These are phyloP conservation scores for Hydriomena furcata DNA, from an alignment of 2,888 invertebrate genomes.

Conservation along the genomic window DNA sequence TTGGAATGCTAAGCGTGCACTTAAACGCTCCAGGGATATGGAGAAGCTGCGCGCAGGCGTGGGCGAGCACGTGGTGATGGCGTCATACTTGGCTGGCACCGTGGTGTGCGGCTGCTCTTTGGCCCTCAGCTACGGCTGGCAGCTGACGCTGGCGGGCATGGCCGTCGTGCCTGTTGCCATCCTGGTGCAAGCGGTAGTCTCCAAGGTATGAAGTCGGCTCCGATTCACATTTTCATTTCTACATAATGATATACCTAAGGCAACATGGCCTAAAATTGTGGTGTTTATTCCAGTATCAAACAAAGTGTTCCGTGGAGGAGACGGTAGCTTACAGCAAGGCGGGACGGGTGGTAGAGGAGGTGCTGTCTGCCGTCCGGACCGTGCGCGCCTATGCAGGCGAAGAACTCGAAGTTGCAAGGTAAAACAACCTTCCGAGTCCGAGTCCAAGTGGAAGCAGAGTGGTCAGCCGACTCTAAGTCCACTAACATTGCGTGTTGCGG, in stretches of 20 bases:
- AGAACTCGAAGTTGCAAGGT: conserved; percentile 84
- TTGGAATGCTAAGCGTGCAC: not conserved
- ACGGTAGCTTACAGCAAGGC: conserved; percentile 88
- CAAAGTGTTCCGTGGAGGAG: conserved; percentile 84
- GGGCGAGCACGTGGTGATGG: conserved; percentile 91
- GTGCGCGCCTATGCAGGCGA: conserved; percentile 83
- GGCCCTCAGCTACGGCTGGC: conserved; percentile 91
- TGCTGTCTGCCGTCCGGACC: conserved; percentile 84
- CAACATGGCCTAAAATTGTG: not conserved
- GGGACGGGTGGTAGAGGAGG: conserved; percentile 89
- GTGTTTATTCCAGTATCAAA: conserved; percentile 78
- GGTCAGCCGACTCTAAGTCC: too few species aligned
- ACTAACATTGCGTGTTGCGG: too few species aligned
- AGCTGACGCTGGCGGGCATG: conserved; percentile 90
- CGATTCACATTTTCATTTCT: not conserved
- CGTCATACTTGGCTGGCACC: conserved; percentile 87
- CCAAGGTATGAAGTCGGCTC: conserved; percentile 81
- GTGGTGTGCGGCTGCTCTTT: conserved; percentile 86
- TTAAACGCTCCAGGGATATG: conserved; percentile 83
- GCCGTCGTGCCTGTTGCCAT: conserved; percentile 90
- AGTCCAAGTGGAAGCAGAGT: too few species aligned
- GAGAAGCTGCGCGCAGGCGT: conserved; percentile 91
- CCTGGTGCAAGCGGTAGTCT: conserved; percentile 86
- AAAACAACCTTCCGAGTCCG: too few species aligned
- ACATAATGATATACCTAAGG: too few species aligned